phyloP scores from a whole-genome alignment of 2,113 vertebrate genomes.

The Coptodon rendalli region DNA sequence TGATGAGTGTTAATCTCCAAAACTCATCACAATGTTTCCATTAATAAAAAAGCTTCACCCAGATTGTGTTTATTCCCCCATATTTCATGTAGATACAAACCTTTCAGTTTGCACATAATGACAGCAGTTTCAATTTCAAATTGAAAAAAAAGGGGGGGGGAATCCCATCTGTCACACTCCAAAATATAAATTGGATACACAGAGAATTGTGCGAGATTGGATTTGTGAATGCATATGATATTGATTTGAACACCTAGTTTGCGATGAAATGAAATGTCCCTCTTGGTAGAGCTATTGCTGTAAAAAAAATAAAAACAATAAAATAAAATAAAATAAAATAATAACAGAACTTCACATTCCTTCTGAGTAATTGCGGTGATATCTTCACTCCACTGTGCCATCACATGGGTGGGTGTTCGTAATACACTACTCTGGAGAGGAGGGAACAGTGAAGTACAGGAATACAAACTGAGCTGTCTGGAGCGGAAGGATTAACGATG shows the following conservation, averaged over 20 bases:
- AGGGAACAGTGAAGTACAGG: background rate
- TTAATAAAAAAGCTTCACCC: background rate
- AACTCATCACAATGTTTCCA: background rate
- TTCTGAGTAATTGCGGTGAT: background rate
- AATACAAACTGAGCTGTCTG: slow-evolving; percentile 5
- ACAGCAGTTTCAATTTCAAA: background rate
- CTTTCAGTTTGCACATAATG: background rate
- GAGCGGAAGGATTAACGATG: background rate
- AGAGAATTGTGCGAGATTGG: background rate
- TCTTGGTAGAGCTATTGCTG: background rate
- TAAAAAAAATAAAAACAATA: background rate
- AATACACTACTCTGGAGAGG: background rate
- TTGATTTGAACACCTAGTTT: background rate
- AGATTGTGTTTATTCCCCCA: background rate
- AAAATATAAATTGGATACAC: background rate
- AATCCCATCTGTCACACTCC: background rate
- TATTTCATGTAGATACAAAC: background rate
- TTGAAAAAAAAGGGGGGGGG: background rate
- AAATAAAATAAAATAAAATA: background rate
- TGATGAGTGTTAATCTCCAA: background rate
- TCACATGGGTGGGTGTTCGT: background rate
- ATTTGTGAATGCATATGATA: background rate
- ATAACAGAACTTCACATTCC: background rate
- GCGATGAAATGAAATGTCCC: background rate
- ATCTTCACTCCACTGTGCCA: background rate